phyloP scores from a whole-genome alignment of 30 jellyfish, hydroid and myxozoan genomes.

The Nemopilema nomurai region DNA sequence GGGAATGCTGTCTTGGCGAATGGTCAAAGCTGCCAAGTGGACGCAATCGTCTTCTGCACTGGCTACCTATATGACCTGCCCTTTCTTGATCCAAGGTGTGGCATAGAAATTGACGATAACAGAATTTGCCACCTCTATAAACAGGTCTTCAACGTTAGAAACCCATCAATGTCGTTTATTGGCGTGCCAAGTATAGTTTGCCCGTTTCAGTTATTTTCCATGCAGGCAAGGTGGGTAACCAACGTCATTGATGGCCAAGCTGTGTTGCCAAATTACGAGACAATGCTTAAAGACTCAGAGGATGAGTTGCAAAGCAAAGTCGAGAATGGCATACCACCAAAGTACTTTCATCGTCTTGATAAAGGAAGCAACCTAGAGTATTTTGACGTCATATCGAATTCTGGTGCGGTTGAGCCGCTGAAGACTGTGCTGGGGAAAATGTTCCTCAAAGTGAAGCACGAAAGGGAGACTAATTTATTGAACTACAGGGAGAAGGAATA shows the following conservation, averaged over 20 bases:
- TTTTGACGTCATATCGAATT: slow-evolving; percentile 6
- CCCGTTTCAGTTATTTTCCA: slow-evolving; percentile 68
- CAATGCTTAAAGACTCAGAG: slow-evolving; percentile 51
- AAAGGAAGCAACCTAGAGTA: slow-evolving; percentile 53
- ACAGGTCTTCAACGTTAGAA: slow-evolving; percentile 51
- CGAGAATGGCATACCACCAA: slow-evolving; percentile 46
- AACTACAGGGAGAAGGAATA: slow-evolving; percentile 49
- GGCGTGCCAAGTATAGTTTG: slow-evolving; percentile 76
- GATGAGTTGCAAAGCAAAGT: slow-evolving; percentile 18
- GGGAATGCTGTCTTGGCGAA: slow-evolving; percentile 58
- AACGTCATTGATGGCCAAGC: slow-evolving; percentile 46
- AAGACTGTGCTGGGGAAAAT: slow-evolving; percentile 36
- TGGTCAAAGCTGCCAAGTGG: slow-evolving; percentile 55
- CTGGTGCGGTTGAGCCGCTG: slow-evolving; percentile 36
- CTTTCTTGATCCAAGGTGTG: slow-evolving; percentile 52
- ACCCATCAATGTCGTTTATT: slow-evolving; percentile 78
- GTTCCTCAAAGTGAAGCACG: slow-evolving; percentile 27
- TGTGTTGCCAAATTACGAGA: slow-evolving; percentile 53
- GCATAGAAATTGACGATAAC: slow-evolving; percentile 19
- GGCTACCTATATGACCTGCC: slow-evolving; percentile 81
- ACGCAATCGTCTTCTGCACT: slow-evolving; percentile 76
- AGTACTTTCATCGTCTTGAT: slow-evolving; percentile 60
- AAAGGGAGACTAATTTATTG: slow-evolving; percentile 37
- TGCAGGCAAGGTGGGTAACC: slow-evolving; percentile 66
- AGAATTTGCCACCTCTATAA: slow-evolving; percentile 67